Percentiles rank a stretch among this genome's conserved stretches.
Conservation (phyloP, 2,888 invertebrate species). For the Tanaodytes sp. region DNA sequence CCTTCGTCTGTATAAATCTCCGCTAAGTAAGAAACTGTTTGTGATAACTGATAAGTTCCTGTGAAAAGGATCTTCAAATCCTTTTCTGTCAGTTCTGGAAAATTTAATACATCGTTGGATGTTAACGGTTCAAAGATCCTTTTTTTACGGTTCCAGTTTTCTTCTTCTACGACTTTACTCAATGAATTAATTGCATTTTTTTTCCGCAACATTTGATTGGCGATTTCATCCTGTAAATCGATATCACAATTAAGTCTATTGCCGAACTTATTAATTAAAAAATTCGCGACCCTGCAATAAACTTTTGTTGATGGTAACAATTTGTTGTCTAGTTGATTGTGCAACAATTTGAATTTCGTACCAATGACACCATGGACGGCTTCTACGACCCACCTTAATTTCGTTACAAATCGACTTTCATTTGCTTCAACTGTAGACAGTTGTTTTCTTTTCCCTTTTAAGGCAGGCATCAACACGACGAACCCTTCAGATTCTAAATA, state of each 20-base stretch:
- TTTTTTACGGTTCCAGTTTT: slow-evolving; percentile 1
- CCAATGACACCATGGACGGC: slow-evolving; percentile 3
- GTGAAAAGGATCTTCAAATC: slow-evolving; percentile 6
- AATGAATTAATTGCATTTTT: not conserved
- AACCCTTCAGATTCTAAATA: slow-evolving; percentile 17
- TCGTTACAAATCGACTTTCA: slow-evolving; percentile 54
- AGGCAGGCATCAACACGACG: slow-evolving; percentile 55
- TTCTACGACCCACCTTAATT: slow-evolving; percentile 48
- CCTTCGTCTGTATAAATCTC: not conserved
- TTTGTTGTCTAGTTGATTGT: slow-evolving; percentile 9
- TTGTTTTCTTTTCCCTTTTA: slow-evolving; percentile 55
- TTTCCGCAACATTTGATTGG: not conserved
- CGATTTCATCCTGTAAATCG: not conserved
- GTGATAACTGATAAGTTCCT: not conserved
- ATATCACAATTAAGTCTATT: slow-evolving; percentile 2
- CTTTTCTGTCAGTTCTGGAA: not conserved
- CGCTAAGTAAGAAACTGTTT: slow-evolving; percentile 1
- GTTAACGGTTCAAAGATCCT: not conserved
- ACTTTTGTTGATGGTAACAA: not conserved
- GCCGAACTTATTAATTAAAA: not conserved
- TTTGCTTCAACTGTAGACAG: slow-evolving; percentile 55
- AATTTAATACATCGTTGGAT: not conserved
- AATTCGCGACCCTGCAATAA: slow-evolving; percentile 5
- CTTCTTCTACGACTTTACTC: not conserved
- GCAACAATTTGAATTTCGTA: slow-evolving; percentile 4